Conservation (phyloP, 2,113 vertebrate genomes). For the Charina bottae region DNA sequence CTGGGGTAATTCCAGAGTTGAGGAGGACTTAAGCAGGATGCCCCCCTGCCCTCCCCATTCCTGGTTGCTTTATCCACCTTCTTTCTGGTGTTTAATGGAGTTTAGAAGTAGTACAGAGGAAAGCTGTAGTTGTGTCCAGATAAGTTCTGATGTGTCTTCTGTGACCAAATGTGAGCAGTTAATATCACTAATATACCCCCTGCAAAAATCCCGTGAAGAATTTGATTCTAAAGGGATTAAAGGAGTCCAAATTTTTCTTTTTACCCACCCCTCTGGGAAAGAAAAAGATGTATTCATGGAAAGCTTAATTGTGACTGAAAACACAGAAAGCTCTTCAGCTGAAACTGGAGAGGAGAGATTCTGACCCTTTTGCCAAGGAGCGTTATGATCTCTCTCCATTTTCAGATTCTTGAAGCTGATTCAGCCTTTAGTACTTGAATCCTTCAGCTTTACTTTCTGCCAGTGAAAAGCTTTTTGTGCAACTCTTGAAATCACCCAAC, state of each 20-base stretch:
- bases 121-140: background rate
- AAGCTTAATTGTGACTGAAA: conserved; percentile 41
- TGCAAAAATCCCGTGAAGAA: background rate
- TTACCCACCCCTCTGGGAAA: background rate
- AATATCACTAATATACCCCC: background rate
- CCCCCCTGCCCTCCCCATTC: background rate
- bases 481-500: conserved; percentile 24
- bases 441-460: conserved; percentile 39
- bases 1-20: background rate
- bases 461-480: conserved; percentile 17
- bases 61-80: background rate
- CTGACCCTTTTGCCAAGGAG: conserved; percentile 41
- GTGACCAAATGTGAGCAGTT: background rate
- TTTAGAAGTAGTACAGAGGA: background rate
- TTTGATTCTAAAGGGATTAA: conserved; percentile 11
- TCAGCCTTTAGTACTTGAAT: conserved; percentile 50
- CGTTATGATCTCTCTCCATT: conserved; percentile 25
- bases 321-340: conserved; percentile 47
- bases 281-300: conserved; percentile 40
- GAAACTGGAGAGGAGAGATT: conserved; percentile 37
- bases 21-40: background rate
- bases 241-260: conserved; percentile 28
- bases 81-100: background rate
- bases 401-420: conserved; percentile 46
- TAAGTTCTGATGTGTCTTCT: background rate